A percentile compares a stretch with the other conserved stretches of the same genome.
Conservation (phyloP, 1,140 invertebrate species). For the Bicyclus anynana region DNA sequence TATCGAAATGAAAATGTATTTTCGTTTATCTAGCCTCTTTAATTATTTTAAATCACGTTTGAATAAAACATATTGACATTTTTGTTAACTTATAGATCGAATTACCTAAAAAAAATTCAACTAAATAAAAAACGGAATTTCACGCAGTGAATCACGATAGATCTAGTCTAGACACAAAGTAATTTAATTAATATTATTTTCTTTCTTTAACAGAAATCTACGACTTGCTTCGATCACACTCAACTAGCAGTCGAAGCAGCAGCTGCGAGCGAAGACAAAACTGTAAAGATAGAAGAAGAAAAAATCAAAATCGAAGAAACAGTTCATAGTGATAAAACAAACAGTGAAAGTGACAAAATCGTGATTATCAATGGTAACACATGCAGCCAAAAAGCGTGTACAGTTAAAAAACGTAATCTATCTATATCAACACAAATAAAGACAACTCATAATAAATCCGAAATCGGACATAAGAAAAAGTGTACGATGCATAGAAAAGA, state of each 20-base stretch:
- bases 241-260: constrained; percentile 42
- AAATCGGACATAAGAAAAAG: constrained; percentile 63
- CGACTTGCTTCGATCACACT: constrained; percentile 63
- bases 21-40: too few species aligned
- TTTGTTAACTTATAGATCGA: too few species aligned
- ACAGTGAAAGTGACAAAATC: constrained; percentile 28
- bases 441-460: constrained; percentile 67
- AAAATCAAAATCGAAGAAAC: constrained; percentile 9
- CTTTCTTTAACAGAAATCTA: constrained; percentile 49
- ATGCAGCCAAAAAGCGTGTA: constrained; percentile 44
- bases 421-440: constrained; percentile 64
- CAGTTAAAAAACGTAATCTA: constrained; percentile 54
- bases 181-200: not conserved
- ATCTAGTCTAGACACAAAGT: too few species aligned
- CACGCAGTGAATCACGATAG: too few species aligned
- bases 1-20: too few species aligned
- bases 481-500: constrained; percentile 58
- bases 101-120: too few species aligned
- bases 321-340: constrained; percentile 13
- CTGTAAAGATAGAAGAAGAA: constrained; percentile 4
- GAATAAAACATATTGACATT: too few species aligned
- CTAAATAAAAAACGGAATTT: too few species aligned
- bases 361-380: constrained; percentile 32
- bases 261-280: constrained; percentile 22
- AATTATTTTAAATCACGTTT: too few species aligned